Percentiles rank a stretch among this genome's conserved stretches.
phyloP scores from a whole-genome alignment of 2,797 vertebrate species.

The Molossus alvarezi region DNA sequence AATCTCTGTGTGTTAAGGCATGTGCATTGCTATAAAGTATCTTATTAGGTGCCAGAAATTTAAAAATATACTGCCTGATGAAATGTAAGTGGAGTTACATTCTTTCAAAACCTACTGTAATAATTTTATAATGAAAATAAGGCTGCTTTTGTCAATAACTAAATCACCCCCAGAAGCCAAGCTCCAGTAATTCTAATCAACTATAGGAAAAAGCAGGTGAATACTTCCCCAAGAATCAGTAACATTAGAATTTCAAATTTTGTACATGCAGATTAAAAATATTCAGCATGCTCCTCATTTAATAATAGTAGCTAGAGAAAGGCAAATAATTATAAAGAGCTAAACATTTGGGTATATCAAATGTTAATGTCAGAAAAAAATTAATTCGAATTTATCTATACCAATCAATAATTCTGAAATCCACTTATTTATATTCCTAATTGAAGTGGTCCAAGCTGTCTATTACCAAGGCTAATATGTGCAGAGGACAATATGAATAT shows the following conservation, averaged over 20 bases:
- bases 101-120: background rate
- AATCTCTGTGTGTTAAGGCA: background rate
- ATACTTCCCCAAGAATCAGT: slow-evolving; percentile 36
- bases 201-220: slow-evolving; percentile 66
- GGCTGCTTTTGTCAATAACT: slow-evolving; percentile 58
- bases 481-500: background rate
- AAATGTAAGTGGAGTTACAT: background rate
- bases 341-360: slow-evolving; percentile 21
- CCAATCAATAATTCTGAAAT: slow-evolving; percentile 54
- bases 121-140: slow-evolving; percentile 56
- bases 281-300: slow-evolving; percentile 63
- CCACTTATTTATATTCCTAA: background rate
- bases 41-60: slow-evolving; percentile 37
- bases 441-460: background rate
- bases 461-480: background rate
- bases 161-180: slow-evolving; percentile 22
- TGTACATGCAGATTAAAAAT: slow-evolving; percentile 65
- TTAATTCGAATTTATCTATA: slow-evolving; percentile 62
- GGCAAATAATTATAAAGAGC: slow-evolving; percentile 43
- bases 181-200: slow-evolving; percentile 67
- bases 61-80: slow-evolving; percentile 37
- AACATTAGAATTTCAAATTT: slow-evolving; percentile 79
- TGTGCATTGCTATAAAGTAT: background rate
- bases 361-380: slow-evolving; percentile 63
- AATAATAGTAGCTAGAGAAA: slow-evolving; percentile 67